These are phyloP conservation scores for Silurus glanis DNA, from an alignment of 2,113 vertebrate species.

Conservation along the genomic window DNA sequence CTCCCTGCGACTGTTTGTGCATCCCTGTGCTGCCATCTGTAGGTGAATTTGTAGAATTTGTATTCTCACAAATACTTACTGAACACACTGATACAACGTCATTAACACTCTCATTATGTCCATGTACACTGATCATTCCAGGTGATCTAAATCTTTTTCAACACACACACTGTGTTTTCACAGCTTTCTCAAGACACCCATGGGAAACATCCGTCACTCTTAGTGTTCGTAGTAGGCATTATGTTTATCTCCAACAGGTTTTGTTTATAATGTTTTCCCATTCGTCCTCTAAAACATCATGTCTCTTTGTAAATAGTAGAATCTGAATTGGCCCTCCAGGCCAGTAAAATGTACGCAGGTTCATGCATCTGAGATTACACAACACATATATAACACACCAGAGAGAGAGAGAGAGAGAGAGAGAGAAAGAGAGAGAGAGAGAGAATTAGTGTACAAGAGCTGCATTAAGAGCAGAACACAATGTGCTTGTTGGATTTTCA, in stretches of 20 bases:
- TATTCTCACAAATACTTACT: background rate
- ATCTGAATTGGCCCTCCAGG: background rate
- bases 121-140: background rate
- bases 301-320: slow-evolving; percentile 9
- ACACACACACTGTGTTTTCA: background rate
- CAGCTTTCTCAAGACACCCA: background rate
- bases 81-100: background rate
- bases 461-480: background rate
- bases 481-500: slow-evolving; percentile 13
- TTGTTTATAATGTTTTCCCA: slow-evolving; percentile 5
- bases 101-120: background rate
- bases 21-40: no score
- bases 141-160: background rate
- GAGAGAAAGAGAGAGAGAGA: background rate
- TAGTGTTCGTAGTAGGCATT: background rate
- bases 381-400: background rate
- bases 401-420: background rate
- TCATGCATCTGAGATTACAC: background rate
- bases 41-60: no score
- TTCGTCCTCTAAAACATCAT: slow-evolving; percentile 6
- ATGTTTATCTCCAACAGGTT: background rate
- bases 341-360: slow-evolving; percentile 6
- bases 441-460: background rate
- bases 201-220: background rate
- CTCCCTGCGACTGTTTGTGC: no score